Percentiles rank a stretch among this genome's conserved stretches.
Conservation (phyloP, 2,888 invertebrate genomes). For the Timema cristinae region DNA sequence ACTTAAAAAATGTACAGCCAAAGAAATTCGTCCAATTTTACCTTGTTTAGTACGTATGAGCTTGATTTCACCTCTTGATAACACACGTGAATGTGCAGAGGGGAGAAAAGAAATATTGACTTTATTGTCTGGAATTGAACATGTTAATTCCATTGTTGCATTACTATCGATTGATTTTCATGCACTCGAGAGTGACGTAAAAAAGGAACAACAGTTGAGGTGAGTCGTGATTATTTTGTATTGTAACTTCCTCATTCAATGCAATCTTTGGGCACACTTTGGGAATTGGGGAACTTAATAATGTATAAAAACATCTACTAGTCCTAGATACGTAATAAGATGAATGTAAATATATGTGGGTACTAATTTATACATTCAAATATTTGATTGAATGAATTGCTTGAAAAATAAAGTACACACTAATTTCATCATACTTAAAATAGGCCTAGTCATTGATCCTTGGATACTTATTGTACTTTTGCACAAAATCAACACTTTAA, state of each 20-base stretch:
- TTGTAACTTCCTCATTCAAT: background rate
- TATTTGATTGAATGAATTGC: too few relatives aligned
- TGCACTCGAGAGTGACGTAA: slow-evolving; percentile 83
- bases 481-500: too few relatives aligned
- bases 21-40: slow-evolving; percentile 83
- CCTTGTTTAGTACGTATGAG: slow-evolving; percentile 94
- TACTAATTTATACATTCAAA: too few relatives aligned
- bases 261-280: background rate
- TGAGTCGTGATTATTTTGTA: slow-evolving; percentile 39
- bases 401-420: too few relatives aligned
- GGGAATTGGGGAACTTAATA: too few relatives aligned
- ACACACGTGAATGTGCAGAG: slow-evolving; percentile 76
- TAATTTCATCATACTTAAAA: too few relatives aligned
- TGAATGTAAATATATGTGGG: too few relatives aligned
- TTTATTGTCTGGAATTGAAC: slow-evolving; percentile 85
- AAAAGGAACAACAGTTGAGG: slow-evolving; percentile 87
- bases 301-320: too few relatives aligned
- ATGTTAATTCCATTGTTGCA: slow-evolving; percentile 91
- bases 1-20: slow-evolving; percentile 66
- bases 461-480: too few relatives aligned
- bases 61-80: slow-evolving; percentile 80
- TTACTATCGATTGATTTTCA: slow-evolving; percentile 92
- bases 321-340: too few relatives aligned
- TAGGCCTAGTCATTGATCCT: too few relatives aligned
- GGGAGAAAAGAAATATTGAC: slow-evolving; percentile 83